Percentiles rank a stretch among this genome's conserved stretches.
Evolutionary conservation across 2,113 vertebrate species (phyloP).

Genomic region (Brachionichthys hirsutus): DNA sequence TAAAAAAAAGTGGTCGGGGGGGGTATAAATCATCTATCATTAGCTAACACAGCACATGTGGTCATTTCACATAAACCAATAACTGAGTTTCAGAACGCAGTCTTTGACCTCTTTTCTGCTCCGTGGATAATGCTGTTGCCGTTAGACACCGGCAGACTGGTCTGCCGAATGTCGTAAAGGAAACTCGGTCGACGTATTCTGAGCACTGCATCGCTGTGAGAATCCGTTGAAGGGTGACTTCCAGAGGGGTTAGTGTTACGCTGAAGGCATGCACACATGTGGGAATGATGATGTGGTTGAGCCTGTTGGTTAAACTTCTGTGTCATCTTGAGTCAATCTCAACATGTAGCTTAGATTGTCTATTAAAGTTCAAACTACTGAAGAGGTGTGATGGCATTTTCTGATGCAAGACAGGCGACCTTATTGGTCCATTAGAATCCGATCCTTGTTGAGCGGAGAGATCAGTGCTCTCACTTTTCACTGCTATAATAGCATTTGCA

Average conservation of each 20-base stretch:
- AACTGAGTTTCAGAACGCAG: too few species aligned
- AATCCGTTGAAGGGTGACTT: conserved; percentile 17
- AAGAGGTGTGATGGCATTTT: neutral
- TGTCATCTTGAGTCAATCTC: conserved; percentile 23
- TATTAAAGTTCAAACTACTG: neutral
- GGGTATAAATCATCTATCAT: too few species aligned
- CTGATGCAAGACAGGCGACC: neutral
- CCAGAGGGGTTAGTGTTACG: conserved; percentile 11
- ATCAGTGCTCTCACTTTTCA: neutral
- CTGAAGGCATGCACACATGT: conserved; percentile 40
- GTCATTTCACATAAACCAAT: too few species aligned
- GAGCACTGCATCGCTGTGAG: conserved; percentile 39
- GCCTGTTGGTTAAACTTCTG: conserved; percentile 15
- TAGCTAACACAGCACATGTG: too few species aligned
- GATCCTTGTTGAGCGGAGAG: neutral
- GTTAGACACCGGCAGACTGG: conserved; percentile 24
- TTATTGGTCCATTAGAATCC: neutral
- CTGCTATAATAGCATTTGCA: conserved; percentile 11
- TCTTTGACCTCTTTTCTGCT: neutral
- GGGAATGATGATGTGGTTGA: conserved; percentile 52
- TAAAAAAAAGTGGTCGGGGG: too few species aligned
- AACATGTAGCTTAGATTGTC: neutral
- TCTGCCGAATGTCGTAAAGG: conserved; percentile 29
- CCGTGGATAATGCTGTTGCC: conserved; percentile 16
- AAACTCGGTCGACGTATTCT: conserved; percentile 44